phyloP scores from a whole-genome alignment of 2,797 vertebrate species.

The Anolis apletophallus region DNA sequence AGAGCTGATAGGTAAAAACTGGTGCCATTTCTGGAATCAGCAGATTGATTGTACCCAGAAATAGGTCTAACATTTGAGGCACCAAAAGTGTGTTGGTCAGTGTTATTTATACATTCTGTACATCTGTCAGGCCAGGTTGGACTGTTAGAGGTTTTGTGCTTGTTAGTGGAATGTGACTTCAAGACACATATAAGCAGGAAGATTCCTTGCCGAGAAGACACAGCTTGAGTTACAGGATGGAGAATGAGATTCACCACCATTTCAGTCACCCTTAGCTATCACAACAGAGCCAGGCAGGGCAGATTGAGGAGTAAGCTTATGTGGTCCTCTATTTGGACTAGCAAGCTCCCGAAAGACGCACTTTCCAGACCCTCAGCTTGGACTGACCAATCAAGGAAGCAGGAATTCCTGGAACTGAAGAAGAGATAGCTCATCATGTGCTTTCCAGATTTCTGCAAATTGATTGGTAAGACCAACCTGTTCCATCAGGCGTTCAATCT shows the following conservation, averaged over 20 bases:
- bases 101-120: not conserved
- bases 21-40: too few species aligned
- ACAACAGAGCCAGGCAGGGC: constrained; percentile 18
- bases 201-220: not conserved
- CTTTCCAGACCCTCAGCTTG: not conserved
- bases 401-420: not conserved
- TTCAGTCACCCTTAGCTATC: constrained; percentile 37
- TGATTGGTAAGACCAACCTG: too few species aligned
- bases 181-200: not conserved
- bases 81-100: too few species aligned
- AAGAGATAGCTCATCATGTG: not conserved
- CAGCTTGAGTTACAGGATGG: constrained; percentile 35
- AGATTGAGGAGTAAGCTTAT: constrained; percentile 42
- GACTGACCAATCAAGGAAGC: not conserved
- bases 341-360: not conserved
- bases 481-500: too few species aligned
- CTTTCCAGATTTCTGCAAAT: not conserved
- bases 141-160: not conserved
- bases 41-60: too few species aligned
- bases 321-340: constrained; percentile 52
- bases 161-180: not conserved
- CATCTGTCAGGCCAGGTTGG: not conserved
- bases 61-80: too few species aligned
- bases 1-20: too few species aligned
- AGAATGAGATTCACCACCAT: not conserved